Evolutionary conservation across 37 sponge, comb jelly and placozoan species (phyloP).

Genomic region (Aphrocallistes beatrix): DNA sequence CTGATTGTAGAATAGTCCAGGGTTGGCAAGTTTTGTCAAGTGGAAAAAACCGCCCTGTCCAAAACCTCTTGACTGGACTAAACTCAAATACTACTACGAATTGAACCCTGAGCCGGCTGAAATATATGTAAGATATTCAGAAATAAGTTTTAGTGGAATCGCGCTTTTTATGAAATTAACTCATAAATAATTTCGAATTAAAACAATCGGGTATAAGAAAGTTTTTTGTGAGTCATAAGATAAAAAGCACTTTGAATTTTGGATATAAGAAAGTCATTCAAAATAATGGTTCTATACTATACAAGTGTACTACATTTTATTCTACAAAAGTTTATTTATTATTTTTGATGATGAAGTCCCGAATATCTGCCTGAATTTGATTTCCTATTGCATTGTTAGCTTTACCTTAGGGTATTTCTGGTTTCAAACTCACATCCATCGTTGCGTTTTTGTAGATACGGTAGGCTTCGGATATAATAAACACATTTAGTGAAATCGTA

Average conservation of each 20-base stretch:
- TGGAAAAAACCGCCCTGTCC: no score
- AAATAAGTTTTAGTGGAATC: no score
- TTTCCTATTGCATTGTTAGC: not conserved
- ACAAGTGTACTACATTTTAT: not conserved
- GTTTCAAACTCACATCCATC: not conserved
- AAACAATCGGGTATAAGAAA: not conserved
- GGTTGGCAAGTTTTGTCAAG: no score
- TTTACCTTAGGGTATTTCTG: not conserved
- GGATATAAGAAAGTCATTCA: not conserved
- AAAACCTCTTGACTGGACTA: no score
- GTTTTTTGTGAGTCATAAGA: not conserved
- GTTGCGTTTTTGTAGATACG: not conserved
- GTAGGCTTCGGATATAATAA: no score
- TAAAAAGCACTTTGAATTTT: not conserved
- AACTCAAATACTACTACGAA: no score
- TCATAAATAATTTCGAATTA: no score
- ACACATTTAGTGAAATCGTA: no score
- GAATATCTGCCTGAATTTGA: not conserved
- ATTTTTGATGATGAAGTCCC: not conserved
- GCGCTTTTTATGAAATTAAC: no score
- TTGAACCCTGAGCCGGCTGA: no score
- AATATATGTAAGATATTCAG: no score
- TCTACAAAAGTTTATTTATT: not conserved
- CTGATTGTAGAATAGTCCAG: no score
- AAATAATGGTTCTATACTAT: not conserved